Conservation (phyloP, 1,140 invertebrate genomes). For the Pseudomyrmex dendroicus region DNA sequence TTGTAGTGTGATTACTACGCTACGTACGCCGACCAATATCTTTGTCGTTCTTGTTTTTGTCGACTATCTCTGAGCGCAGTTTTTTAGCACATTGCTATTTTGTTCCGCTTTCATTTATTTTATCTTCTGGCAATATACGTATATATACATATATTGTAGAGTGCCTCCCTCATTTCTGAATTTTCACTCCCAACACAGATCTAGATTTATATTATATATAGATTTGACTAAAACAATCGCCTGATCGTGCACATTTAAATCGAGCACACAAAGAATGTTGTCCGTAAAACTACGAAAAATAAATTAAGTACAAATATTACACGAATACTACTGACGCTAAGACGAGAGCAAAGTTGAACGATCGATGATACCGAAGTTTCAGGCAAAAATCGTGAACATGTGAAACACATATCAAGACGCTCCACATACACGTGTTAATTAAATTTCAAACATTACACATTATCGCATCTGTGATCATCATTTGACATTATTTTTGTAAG, state of each 20-base stretch:
- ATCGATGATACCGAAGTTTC: conserved; percentile 48
- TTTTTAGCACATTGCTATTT: not conserved
- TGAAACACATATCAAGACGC: not conserved
- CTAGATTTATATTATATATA: not conserved
- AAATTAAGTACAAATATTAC: conserved; percentile 71
- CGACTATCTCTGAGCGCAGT: too few species aligned
- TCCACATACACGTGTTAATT: too few species aligned
- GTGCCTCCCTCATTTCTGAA: not conserved
- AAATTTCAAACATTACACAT: not conserved
- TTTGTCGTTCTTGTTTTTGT: not conserved
- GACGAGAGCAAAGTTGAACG: conserved; percentile 62
- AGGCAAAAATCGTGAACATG: not conserved
- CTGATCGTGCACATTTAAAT: not conserved
- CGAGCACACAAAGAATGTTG: conserved; percentile 55
- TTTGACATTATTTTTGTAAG: not conserved
- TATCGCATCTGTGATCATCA: not conserved
- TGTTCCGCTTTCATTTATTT: not conserved
- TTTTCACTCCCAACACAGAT: conserved; percentile 32
- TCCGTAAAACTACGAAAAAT: conserved; percentile 73
- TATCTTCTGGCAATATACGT: not conserved
- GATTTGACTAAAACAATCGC: conserved; percentile 7
- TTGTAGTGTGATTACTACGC: too few species aligned
- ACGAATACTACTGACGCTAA: conserved; percentile 67
- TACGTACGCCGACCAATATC: too few species aligned
- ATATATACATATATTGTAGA: too few species aligned